Percentiles rank a stretch among this genome's conserved stretches.
Evolutionary conservation across 2,797 vertebrate genomes (phyloP).

Genomic region (Poecilia gillii): DNA sequence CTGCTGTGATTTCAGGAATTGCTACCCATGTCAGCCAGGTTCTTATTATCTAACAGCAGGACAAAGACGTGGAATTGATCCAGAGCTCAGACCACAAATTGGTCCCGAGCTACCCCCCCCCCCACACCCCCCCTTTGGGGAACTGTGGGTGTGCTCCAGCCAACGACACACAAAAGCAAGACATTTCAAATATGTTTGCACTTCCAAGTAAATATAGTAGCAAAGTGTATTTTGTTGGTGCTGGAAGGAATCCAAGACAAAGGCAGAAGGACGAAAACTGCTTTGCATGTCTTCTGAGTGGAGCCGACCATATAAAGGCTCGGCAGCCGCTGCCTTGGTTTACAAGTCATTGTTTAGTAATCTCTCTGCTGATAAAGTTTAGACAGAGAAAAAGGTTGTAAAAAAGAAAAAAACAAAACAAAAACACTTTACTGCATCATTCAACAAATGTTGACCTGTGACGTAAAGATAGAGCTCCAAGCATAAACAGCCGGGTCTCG

Average conservation of each 20-base stretch:
- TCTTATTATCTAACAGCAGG: slow-evolving; percentile 44
- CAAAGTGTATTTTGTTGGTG: slow-evolving; percentile 6
- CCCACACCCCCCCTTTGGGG: slow-evolving; percentile 12
- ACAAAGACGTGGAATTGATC: slow-evolving; percentile 61
- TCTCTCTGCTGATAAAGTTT: slow-evolving; percentile 33
- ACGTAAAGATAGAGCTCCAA: slow-evolving; percentile 33
- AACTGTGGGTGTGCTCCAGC: slow-evolving; percentile 18
- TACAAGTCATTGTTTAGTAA: slow-evolving; percentile 48
- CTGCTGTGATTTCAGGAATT: slow-evolving; percentile 33
- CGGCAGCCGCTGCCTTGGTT: neutral
- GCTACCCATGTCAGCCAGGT: slow-evolving; percentile 36
- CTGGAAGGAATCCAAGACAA: slow-evolving; percentile 12
- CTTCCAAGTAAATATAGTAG: slow-evolving; percentile 1
- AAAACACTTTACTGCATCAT: slow-evolving; percentile 44
- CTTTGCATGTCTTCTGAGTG: slow-evolving; percentile 26
- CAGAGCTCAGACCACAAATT: slow-evolving; percentile 48
- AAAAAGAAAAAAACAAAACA: slow-evolving; percentile 59
- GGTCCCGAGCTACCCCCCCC: slow-evolving; percentile 29
- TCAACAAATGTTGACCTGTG: slow-evolving; percentile 43
- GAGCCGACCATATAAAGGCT: slow-evolving; percentile 35
- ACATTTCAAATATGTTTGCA: slow-evolving; percentile 14
- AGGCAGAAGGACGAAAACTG: slow-evolving; percentile 16
- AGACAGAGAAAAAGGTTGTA: slow-evolving; percentile 57
- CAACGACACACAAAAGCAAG: slow-evolving; percentile 35
- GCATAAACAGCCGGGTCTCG: slow-evolving; percentile 25